Evolutionary conservation across 1,140 invertebrate genomes (phyloP).

Genomic region (Bombus haemorrhoidalis): DNA sequence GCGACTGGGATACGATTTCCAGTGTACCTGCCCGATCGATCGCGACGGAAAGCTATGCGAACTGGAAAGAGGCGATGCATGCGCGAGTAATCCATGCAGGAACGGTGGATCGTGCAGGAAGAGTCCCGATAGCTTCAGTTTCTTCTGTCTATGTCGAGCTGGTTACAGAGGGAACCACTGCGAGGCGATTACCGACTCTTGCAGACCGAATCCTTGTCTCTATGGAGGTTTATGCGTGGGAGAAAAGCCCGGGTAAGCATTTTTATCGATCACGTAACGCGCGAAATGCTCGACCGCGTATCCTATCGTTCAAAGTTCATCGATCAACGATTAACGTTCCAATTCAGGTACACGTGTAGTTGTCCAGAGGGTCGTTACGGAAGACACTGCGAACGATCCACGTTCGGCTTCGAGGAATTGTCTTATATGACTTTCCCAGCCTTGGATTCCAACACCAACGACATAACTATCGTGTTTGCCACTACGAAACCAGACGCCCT

Average conservation of each 20-base stretch:
- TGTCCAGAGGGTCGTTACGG: slow-evolving; percentile 95
- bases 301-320: too few relatives aligned
- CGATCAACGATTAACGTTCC: background rate
- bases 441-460: slow-evolving; percentile 93
- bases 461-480: slow-evolving; percentile 95
- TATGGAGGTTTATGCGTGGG: slow-evolving; percentile 93
- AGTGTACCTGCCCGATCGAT: slow-evolving; percentile 90
- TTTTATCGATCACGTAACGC: background rate
- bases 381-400: slow-evolving; percentile 93
- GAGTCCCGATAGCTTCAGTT: slow-evolving; percentile 91
- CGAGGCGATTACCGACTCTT: slow-evolving; percentile 92
- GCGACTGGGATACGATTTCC: slow-evolving; percentile 91
- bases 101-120: slow-evolving; percentile 95
- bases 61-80: slow-evolving; percentile 90
- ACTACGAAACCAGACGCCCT: slow-evolving; percentile 94
- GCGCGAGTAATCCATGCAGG: slow-evolving; percentile 91
- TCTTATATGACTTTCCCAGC: slow-evolving; percentile 95
- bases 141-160: slow-evolving; percentile 94
- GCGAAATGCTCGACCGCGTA: background rate
- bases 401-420: slow-evolving; percentile 93
- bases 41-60: slow-evolving; percentile 93
- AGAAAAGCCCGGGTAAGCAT: slow-evolving; percentile 86
- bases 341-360: slow-evolving; percentile 89
- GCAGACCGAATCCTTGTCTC: slow-evolving; percentile 94
- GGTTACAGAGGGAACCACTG: slow-evolving; percentile 95